Conservation (phyloP, 2,888 invertebrate species). For the Brachycybe producta region DNA sequence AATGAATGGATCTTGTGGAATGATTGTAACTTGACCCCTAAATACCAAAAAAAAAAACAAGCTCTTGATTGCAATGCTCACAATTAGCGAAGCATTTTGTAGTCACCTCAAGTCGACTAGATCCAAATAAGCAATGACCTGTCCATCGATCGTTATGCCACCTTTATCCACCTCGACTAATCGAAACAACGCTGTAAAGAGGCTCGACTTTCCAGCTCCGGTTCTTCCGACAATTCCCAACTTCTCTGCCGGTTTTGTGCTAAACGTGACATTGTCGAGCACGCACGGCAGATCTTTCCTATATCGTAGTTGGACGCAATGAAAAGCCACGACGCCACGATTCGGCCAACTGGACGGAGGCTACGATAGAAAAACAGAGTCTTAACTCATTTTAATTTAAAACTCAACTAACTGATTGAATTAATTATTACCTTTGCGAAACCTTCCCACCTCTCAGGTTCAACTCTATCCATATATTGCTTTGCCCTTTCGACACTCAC, state of each 20-base stretch:
- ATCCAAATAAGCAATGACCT: slow-evolving; percentile 57
- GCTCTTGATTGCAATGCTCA: background rate
- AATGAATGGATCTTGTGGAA: slow-evolving; percentile 86
- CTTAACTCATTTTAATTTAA: background rate
- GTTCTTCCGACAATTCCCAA: slow-evolving; percentile 83
- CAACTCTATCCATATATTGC: slow-evolving; percentile 56
- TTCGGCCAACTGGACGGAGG: slow-evolving; percentile 76
- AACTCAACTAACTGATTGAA: background rate
- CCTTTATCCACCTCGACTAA: slow-evolving; percentile 58
- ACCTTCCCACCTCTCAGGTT: slow-evolving; percentile 26
- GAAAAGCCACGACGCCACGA: slow-evolving; percentile 53
- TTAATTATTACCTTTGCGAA: slow-evolving; percentile 18
- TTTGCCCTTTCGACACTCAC: slow-evolving; percentile 81
- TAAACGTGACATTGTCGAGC: slow-evolving; percentile 58
- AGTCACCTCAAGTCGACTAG: slow-evolving; percentile 56
- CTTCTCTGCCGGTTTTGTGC: slow-evolving; percentile 70
- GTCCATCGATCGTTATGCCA: slow-evolving; percentile 62
- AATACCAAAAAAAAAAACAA: slow-evolving; percentile 23
- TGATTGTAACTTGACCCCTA: slow-evolving; percentile 71
- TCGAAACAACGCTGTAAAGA: slow-evolving; percentile 65
- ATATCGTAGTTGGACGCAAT: slow-evolving; percentile 59
- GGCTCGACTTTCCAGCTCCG: slow-evolving; percentile 84
- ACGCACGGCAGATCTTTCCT: slow-evolving; percentile 55
- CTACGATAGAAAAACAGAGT: slow-evolving; percentile 13
- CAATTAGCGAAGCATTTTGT: background rate